These are phyloP conservation scores for Channa maculata DNA, from an alignment of 2,113 vertebrate species.

Conservation along the genomic window DNA sequence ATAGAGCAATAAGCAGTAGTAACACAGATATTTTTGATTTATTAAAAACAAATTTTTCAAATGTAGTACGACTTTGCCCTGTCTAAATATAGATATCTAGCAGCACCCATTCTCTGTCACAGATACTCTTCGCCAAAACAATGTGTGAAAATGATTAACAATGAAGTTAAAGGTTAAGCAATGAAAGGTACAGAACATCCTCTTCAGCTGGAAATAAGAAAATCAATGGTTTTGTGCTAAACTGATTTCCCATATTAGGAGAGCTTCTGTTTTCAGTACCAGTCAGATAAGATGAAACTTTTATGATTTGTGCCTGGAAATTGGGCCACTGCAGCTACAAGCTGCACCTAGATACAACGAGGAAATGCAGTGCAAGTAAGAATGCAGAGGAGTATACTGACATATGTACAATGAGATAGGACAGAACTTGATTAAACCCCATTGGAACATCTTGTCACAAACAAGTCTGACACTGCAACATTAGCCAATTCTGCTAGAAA, in stretches of 20 bases:
- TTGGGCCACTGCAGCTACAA: conserved; percentile 49
- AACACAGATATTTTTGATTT: no score
- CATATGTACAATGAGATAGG: not conserved
- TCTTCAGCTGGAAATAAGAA: not conserved
- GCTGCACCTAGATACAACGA: conserved; percentile 3
- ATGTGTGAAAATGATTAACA: not conserved
- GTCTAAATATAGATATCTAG: not conserved
- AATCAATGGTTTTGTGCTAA: conserved; percentile 29
- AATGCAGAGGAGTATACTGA: not conserved
- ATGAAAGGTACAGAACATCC: not conserved
- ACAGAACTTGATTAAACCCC: not conserved
- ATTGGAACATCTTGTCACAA: not conserved
- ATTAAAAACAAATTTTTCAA: not conserved
- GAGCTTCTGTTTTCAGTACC: conserved; percentile 47
- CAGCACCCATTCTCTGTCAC: not conserved
- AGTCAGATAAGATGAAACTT: conserved; percentile 50
- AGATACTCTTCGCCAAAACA: not conserved
- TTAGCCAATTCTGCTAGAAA: no score
- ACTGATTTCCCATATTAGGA: conserved; percentile 22
- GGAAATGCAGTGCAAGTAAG: conserved; percentile 8
- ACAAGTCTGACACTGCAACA: not conserved
- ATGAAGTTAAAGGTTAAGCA: no score
- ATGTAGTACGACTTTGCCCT: not conserved
- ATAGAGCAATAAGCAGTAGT: no score
- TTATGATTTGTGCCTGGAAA: conserved; percentile 54